phyloP scores from a whole-genome alignment of 2,888 invertebrate species.

The Philaethria dido region DNA sequence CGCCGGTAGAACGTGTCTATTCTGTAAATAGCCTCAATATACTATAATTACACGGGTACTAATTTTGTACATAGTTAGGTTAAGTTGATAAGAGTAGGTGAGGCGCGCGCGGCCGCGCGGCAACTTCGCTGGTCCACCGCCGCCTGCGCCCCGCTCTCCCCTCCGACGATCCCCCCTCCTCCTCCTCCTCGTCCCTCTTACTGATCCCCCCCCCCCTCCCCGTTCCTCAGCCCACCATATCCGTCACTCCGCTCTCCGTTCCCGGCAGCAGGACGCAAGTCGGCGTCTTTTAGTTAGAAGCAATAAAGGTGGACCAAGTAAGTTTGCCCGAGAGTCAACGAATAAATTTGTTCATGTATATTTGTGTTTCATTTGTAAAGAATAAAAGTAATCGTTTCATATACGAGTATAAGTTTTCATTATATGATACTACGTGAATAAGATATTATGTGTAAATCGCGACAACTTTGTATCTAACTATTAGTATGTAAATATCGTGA shows the following conservation, averaged over 20 bases:
- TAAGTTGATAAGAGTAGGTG: constrained; percentile 73
- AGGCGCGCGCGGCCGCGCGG: constrained; percentile 64
- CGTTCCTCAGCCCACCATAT: constrained; percentile 29
- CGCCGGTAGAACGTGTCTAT: constrained; percentile 56
- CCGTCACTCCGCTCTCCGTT: constrained; percentile 41
- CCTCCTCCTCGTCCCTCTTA: constrained; percentile 26
- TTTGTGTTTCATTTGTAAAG: constrained; percentile 54
- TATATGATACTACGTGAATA: constrained; percentile 24
- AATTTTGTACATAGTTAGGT: constrained; percentile 79
- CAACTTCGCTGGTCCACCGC: constrained; percentile 77
- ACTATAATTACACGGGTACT: constrained; percentile 70
- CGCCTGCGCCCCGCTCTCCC: constrained; percentile 50
- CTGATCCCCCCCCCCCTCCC: constrained; percentile 31
- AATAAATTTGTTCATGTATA: constrained; percentile 78
- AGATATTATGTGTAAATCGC: constrained; percentile 30
- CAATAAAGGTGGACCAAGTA: constrained; percentile 80
- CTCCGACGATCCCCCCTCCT: constrained; percentile 39
- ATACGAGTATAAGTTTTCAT: constrained; percentile 24
- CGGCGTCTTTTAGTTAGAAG: constrained; percentile 65
- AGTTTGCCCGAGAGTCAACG: constrained; percentile 81
- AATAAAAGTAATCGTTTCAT: constrained; percentile 10
- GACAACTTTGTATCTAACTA: constrained; percentile 37
- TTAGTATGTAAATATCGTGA: constrained; percentile 40
- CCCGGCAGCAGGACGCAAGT: constrained; percentile 46
- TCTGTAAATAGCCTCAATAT: constrained; percentile 71